phyloP scores from a whole-genome alignment of 2,888 invertebrate species.

The Gymnosoma rotundatum region DNA sequence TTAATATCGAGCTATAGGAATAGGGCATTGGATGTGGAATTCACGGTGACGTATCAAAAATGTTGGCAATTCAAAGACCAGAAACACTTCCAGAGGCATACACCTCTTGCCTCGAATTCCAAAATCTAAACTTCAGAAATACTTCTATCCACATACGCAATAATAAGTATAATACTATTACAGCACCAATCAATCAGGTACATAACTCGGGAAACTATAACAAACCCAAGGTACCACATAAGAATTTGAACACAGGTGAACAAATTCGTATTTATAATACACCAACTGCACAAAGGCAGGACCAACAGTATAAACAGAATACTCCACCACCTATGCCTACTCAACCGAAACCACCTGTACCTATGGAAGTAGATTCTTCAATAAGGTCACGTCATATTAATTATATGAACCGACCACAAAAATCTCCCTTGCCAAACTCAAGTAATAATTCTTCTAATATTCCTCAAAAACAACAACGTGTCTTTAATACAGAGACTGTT shows the following conservation, averaged over 20 bases:
- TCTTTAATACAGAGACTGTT: constrained; percentile 4
- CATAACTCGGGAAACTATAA: not conserved
- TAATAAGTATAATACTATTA: not conserved
- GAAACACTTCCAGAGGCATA: not conserved
- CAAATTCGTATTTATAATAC: too few relatives aligned
- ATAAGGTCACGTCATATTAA: constrained; percentile 1
- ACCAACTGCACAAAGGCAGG: too few relatives aligned
- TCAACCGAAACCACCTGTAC: constrained; percentile 18
- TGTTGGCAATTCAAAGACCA: constrained; percentile 2
- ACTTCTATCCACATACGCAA: constrained; percentile 8
- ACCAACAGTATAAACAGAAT: too few relatives aligned
- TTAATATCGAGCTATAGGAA: not conserved
- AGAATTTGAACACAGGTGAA: too few relatives aligned
- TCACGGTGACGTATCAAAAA: not conserved
- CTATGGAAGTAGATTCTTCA: constrained; percentile 7
- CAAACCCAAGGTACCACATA: too few relatives aligned
- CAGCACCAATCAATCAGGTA: not conserved
- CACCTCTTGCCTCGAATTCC: constrained; percentile 43
- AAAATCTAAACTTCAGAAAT: constrained; percentile 41
- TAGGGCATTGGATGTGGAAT: not conserved
- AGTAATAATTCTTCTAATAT: constrained; percentile 30
- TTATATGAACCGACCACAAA: constrained; percentile 27
- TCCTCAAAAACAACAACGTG: not conserved
- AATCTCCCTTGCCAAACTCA: constrained; percentile 24
- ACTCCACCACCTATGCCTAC: constrained; percentile 7